phyloP scores from a whole-genome alignment of 2,113 vertebrate species.

The Apaloderma vittatum region DNA sequence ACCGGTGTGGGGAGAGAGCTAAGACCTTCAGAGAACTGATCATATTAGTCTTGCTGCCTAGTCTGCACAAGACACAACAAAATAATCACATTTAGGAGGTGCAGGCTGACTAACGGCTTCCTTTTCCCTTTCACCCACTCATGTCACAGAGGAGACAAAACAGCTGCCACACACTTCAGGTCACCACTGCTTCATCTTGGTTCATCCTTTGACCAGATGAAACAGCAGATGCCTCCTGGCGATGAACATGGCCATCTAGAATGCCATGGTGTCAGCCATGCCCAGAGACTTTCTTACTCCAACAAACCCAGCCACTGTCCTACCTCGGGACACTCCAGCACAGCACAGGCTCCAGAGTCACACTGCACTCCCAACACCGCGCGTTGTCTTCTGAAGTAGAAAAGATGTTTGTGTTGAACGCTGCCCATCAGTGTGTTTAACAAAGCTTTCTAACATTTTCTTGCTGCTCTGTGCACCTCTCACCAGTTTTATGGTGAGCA shows the following conservation, averaged over 20 bases:
- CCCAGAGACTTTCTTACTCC: neutral
- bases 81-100: neutral
- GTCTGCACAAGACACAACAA: neutral
- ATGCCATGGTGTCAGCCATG: neutral
- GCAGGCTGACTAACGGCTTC: neutral
- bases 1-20: fast-evolving
- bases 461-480: neutral
- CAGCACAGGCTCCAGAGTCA: neutral
- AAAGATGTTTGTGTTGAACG: neutral
- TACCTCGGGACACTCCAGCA: neutral
- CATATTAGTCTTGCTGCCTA: neutral
- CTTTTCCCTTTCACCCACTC: neutral
- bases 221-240: neutral
- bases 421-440: neutral
- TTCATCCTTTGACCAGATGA: neutral
- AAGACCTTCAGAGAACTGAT: neutral
- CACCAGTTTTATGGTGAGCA: neutral
- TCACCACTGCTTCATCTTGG: neutral
- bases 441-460: neutral
- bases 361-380: neutral
- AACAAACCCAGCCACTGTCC: neutral
- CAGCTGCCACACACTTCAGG: neutral
- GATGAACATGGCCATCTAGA: neutral
- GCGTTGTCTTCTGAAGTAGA: neutral
- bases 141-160: fast-evolving